Base-by-base conservation (phyloP, 2,797 vertebrate species). In the Serranus cabrilla region DNA sequence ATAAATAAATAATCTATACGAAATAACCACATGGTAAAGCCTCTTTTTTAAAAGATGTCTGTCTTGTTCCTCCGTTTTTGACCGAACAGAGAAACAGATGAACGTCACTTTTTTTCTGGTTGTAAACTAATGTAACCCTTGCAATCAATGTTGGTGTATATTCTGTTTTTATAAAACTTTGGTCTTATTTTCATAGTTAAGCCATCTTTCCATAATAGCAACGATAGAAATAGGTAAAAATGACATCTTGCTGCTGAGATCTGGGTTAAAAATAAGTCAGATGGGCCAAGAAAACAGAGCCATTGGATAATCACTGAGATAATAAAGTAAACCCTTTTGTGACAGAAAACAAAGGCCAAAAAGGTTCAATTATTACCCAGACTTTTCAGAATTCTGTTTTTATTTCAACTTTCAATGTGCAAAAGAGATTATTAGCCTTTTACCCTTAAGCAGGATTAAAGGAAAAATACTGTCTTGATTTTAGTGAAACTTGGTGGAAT, bases 241-340 rank as follows among this genome's bases (percentile, higher is more conserved):
- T 20, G 31, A 10, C 12, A 20, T 25, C 25, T 16, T 20, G 5
- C 20, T 51, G 39, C 59, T 55, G 21, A 40, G 31, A 40, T 54
- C 16, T 40, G n/a, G 18, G 4, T 14, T 17, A 45, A 75, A 58
- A 71, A 31, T 11, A 37, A 54, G 17, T 37, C 49, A 40, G 9
- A 56, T n/a, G 11, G 18, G 39, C 18, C 40, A 47, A 7, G 21
- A 63, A 63, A 40, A 49, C 2, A 14, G 21, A 34, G 58, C 0
- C 10, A 0, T 14, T 4, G 27, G 45, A 37, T 21, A 52, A 57
- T 27, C 17, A 7, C 23, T 20, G 21, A 42, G 59, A 18, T 54
- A 56, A 25, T 60, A n/a, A n/a, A 58, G 55, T 51, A 74, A 63
- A 60, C 37, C 31, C 20, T 31, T 62, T 49, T 74, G 50, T 12